These are phyloP conservation scores for Oppia nitens DNA, from an alignment of 1,140 invertebrate species.

Conservation along the genomic window DNA sequence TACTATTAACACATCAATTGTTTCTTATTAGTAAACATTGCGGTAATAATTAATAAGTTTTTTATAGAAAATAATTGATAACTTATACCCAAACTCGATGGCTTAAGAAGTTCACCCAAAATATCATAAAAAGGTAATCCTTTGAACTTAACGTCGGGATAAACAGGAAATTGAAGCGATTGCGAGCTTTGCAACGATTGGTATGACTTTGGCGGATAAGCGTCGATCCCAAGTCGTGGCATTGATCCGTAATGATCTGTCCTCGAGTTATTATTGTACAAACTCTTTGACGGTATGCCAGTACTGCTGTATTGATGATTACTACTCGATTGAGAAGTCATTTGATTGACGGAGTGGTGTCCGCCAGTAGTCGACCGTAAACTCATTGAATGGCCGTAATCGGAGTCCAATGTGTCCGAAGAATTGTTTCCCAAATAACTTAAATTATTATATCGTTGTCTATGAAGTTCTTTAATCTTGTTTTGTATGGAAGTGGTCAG, in stretches of 20 bases:
- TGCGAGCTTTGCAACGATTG: background rate
- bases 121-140: constrained; percentile 83
- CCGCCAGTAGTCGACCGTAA: background rate
- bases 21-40: too few species aligned
- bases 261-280: background rate
- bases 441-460: constrained; percentile 11
- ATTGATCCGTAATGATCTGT: constrained; percentile 5
- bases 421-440: background rate
- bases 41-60: too few species aligned
- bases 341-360: background rate
- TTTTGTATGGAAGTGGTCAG: constrained; percentile 46
- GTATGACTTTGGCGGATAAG: background rate
- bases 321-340: background rate
- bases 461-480: constrained; percentile 31
- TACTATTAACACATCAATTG: constrained; percentile 20
- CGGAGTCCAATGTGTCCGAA: background rate
- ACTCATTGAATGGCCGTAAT: background rate
- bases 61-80: background rate
- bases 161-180: background rate
- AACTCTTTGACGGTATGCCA: background rate
- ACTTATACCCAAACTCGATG: constrained; percentile 45
- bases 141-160: constrained; percentile 66
- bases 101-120: constrained; percentile 66
- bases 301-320: background rate
- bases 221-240: background rate